Conservation (phyloP, 2,113 vertebrate genomes). For the Phylloscopus trochilus region DNA sequence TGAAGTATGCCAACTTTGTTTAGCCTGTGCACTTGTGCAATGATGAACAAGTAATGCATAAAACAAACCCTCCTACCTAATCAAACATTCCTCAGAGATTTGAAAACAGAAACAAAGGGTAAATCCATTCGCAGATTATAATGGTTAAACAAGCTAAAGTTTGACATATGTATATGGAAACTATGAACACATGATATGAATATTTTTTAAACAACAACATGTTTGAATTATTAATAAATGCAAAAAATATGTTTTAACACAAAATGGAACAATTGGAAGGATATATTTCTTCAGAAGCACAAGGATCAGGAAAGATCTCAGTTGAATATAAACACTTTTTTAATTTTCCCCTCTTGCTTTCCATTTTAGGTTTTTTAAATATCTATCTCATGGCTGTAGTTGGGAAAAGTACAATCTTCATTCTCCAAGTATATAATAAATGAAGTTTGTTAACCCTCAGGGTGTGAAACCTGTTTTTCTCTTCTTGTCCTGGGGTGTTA, state of each 20-base stretch:
- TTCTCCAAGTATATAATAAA: conserved; percentile 2
- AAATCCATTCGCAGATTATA: conserved; percentile 41
- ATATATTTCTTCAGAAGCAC: conserved; percentile 48
- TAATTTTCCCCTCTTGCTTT: neutral
- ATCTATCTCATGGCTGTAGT: neutral
- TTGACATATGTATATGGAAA: conserved; percentile 43
- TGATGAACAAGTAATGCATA: conserved; percentile 67
- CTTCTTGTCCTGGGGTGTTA: neutral
- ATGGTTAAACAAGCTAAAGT: conserved; percentile 51
- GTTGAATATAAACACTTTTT: neutral
- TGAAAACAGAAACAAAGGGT: conserved; percentile 64
- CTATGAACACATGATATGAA: conserved; percentile 26
- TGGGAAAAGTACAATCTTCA: neutral
- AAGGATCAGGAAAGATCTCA: conserved; percentile 19
- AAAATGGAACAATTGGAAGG: conserved; percentile 51
- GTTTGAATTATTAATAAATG: conserved; percentile 61
- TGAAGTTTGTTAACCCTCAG: conserved; percentile 46
- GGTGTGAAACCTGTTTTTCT: conserved; percentile 32
- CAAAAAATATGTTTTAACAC: conserved; percentile 51
- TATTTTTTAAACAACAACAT: conserved; percentile 38
- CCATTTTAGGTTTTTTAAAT: conserved; percentile 11
- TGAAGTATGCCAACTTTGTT: conserved; percentile 66
- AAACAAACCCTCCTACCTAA: conserved; percentile 57
- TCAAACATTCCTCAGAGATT: conserved; percentile 64
- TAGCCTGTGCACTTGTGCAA: conserved; percentile 50